Conservation (phyloP, 1,140 invertebrate genomes). For the Drosophila lacteicornis region DNA sequence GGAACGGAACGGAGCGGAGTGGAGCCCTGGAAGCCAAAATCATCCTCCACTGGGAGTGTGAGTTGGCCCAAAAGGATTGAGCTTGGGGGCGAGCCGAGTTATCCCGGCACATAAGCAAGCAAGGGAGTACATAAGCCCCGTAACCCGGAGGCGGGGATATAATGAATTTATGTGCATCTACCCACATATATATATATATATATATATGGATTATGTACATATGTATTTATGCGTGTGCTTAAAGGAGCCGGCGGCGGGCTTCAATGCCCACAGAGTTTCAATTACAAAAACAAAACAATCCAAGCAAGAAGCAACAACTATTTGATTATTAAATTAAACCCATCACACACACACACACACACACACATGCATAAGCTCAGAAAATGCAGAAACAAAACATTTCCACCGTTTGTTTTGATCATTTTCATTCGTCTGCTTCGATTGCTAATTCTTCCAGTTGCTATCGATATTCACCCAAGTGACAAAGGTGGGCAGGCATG, state of each 20-base stretch:
- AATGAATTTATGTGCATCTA: background rate
- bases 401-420: constrained; percentile 43
- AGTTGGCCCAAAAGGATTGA: constrained; percentile 20
- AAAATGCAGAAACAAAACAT: constrained; percentile 32
- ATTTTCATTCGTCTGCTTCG: constrained; percentile 25
- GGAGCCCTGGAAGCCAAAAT: constrained; percentile 55
- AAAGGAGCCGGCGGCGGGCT: constrained; percentile 19
- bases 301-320: constrained; percentile 10
- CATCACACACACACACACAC: constrained; percentile 18
- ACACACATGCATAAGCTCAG: background rate
- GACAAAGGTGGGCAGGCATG: constrained; percentile 1
- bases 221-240: constrained; percentile 8
- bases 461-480: constrained; percentile 27
- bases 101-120: constrained; percentile 36
- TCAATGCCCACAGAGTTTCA: constrained; percentile 16
- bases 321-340: constrained; percentile 32
- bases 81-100: constrained; percentile 12
- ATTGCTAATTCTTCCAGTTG: constrained; percentile 17
- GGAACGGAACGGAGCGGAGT: constrained; percentile 25
- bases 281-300: constrained; percentile 54
- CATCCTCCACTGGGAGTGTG: constrained; percentile 32
- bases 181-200: constrained; percentile 12
- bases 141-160: constrained; percentile 12
- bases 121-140: constrained; percentile 34
- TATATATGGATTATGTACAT: constrained; percentile 2